Evolutionary conservation across 2,113 vertebrate species (phyloP).

Genomic region (Menura novaehollandiae): DNA sequence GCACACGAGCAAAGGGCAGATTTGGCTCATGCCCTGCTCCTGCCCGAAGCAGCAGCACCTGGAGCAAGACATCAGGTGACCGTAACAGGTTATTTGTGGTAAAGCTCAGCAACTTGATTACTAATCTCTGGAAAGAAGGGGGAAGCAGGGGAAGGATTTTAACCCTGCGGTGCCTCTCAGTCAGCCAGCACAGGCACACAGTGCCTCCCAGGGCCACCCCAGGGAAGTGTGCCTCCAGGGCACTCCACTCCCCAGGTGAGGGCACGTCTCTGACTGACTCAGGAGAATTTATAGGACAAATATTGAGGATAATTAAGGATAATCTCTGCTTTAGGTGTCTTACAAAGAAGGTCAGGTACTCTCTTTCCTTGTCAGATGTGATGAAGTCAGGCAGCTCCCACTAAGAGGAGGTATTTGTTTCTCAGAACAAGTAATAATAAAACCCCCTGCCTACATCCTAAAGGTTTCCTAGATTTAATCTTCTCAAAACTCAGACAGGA

Average conservation of each 20-base stretch:
- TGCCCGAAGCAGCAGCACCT: background rate
- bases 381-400: background rate
- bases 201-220: slow-evolving; percentile 12
- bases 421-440: background rate
- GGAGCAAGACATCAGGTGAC: background rate
- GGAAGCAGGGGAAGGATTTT: background rate
- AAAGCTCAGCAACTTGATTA: slow-evolving; percentile 31
- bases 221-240: background rate
- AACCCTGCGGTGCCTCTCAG: rapidly evolving
- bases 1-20: background rate
- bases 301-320: slow-evolving; percentile 45
- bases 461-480: background rate
- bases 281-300: slow-evolving; percentile 33
- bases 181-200: background rate
- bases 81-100: background rate
- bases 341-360: slow-evolving; percentile 16
- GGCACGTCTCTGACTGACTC: background rate
- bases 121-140: background rate
- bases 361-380: background rate
- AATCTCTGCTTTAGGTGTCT: slow-evolving; percentile 40
- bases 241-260: background rate
- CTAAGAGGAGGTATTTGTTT: background rate
- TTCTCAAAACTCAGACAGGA: background rate
- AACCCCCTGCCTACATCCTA: background rate
- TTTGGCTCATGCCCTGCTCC: background rate